These are phyloP conservation scores for Papilio glaucus DNA, from an alignment of 1,140 invertebrate genomes.

Conservation along the genomic window DNA sequence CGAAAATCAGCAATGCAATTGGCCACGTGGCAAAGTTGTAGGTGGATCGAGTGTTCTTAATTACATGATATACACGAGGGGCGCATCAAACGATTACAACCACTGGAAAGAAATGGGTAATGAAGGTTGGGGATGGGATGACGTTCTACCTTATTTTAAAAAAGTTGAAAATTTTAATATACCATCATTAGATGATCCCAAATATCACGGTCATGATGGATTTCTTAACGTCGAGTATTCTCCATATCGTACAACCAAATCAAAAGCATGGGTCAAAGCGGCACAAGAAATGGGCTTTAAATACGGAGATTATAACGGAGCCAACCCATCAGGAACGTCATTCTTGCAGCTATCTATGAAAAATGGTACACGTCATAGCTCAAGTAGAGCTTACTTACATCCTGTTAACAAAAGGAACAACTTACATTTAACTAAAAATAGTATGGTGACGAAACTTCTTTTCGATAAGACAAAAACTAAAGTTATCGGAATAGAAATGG, in stretches of 20 bases:
- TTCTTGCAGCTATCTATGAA: constrained; percentile 87
- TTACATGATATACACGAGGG: constrained; percentile 96
- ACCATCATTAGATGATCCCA: constrained; percentile 80
- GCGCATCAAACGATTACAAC: constrained; percentile 90
- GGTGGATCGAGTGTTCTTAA: constrained; percentile 94
- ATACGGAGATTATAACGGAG: constrained; percentile 89
- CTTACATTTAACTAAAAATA: constrained; percentile 86
- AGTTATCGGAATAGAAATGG: constrained; percentile 87
- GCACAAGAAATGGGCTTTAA: constrained; percentile 87
- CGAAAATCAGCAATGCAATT: constrained; percentile 86
- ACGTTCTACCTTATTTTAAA: constrained; percentile 92
- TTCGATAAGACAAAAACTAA: constrained; percentile 87
- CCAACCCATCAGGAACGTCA: constrained; percentile 86
- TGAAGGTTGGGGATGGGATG: constrained; percentile 91
- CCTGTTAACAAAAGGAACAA: constrained; percentile 86
- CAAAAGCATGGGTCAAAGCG: constrained; percentile 87
- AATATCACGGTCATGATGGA: constrained; percentile 85
- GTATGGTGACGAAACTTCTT: constrained; percentile 88
- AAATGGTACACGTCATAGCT: constrained; percentile 89
- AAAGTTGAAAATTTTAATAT: constrained; percentile 89
- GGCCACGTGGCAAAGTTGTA: constrained; percentile 90
- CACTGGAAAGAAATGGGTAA: constrained; percentile 91
- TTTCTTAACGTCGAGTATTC: constrained; percentile 85
- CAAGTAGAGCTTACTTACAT: constrained; percentile 89
- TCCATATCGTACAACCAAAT: constrained; percentile 85